These are phyloP conservation scores for Phlogophora meticulosa DNA, from an alignment of 2,888 invertebrate genomes.

Conservation along the genomic window DNA sequence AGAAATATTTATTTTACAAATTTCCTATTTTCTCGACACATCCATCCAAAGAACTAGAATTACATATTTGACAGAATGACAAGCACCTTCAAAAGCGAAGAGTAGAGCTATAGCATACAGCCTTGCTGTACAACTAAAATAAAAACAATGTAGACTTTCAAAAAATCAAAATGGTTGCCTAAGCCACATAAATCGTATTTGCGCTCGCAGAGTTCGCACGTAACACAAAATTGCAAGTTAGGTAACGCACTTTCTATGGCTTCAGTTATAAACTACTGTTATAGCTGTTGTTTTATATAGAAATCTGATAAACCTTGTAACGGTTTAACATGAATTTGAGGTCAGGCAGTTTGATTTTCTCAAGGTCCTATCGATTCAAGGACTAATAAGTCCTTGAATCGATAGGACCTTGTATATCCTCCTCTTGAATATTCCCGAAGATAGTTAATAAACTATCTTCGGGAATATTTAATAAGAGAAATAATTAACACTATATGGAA, in stretches of 20 bases:
- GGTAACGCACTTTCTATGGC: slow-evolving; percentile 66
- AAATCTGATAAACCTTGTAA: slow-evolving; percentile 67
- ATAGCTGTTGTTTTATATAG: slow-evolving; percentile 50
- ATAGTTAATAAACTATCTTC: slow-evolving; percentile 36
- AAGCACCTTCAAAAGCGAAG: too few species aligned
- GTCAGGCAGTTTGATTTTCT: slow-evolving; percentile 44
- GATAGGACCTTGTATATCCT: too few species aligned
- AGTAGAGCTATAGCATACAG: too few species aligned
- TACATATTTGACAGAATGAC: background rate
- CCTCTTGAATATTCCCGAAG: slow-evolving; percentile 26
- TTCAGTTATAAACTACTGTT: slow-evolving; percentile 48
- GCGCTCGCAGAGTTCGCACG: slow-evolving; percentile 53
- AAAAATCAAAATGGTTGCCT: slow-evolving; percentile 40
- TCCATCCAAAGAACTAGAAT: slow-evolving; percentile 1
- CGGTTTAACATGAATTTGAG: slow-evolving; percentile 58
- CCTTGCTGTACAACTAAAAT: background rate
- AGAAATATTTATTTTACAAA: too few species aligned
- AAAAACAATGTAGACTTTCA: slow-evolving; percentile 32
- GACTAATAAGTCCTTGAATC: too few species aligned
- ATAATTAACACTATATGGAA: slow-evolving; percentile 32
- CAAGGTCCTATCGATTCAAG: slow-evolving; percentile 53
- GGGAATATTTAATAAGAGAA: slow-evolving; percentile 28
- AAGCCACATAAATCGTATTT: slow-evolving; percentile 47
- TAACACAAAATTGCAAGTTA: slow-evolving; percentile 65
- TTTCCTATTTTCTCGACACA: too few species aligned